Evolutionary conservation across 2,797 vertebrate genomes (phyloP), one percentile per base, ranked within the genome.

Genomic region (Tiaroga cobitis): DNA sequence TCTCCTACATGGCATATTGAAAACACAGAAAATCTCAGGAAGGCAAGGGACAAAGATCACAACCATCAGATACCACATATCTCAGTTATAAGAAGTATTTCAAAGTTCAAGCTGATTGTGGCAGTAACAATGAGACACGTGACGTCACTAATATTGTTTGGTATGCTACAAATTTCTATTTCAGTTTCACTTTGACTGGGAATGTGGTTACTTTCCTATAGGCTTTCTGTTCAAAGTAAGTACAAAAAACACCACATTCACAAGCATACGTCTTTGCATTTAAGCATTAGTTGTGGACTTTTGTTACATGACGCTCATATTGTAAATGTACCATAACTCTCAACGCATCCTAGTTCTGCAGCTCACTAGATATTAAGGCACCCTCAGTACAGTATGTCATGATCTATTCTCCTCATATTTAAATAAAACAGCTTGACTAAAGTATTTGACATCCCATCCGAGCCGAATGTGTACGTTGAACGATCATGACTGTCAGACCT

Each of bases 1-100:
- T 93, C 90, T 99, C 98, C 98, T 99, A 81, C 24, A n/a, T 65
- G 37, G 34, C 54, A 73, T 32, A 21, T 37, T 18, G 5, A 61
- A 29, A 78, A n/a, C 73, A 82, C 7, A 54, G 2, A 9, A 39
- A 18, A 54, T 11, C 11, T 6, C 5, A 74, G 37, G 18, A 26
- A 61, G 32, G 21, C 19, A 7, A 74, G 63, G 70, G 19, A 34
- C 8, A 65, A 63, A 43, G 5, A 63, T 3, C 29, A 56, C 56
- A 21, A 67, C 39, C 26, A 51, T 13, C 21, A 37, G 16, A 65
- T 7, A 59, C 3, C 5, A 29, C 32, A 39, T 39, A 15, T 32
- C 49, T 81, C 67, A 39, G 51, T 61, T 32, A 61, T 29, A 74
- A 51, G 0, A 65, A 34, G 13, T n/a, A 32, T 21, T 74, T 24